Evolutionary conservation across 2,888 invertebrate genomes (phyloP).

Genomic region (Melipona beecheii): DNA sequence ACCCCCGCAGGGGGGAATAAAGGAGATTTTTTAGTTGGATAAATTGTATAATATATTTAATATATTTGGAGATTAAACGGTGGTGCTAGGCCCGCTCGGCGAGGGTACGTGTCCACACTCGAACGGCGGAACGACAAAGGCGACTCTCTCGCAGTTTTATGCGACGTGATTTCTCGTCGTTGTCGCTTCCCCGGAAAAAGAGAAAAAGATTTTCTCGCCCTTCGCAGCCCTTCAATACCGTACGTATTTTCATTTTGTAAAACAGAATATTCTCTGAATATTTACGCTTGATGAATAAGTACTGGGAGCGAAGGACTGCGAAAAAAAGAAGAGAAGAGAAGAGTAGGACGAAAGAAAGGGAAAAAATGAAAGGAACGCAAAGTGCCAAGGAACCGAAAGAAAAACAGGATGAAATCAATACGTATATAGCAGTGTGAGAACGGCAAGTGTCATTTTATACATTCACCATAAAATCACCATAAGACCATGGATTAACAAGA

Average conservation of each 20-base stretch:
- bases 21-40: slow-evolving; percentile 80
- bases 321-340: slow-evolving; percentile 43
- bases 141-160: slow-evolving; percentile 81
- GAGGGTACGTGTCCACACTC: slow-evolving; percentile 30
- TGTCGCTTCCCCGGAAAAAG: slow-evolving; percentile 42
- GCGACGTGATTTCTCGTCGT: slow-evolving; percentile 71
- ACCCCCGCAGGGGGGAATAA: slow-evolving; percentile 70
- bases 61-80: slow-evolving; percentile 80
- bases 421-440: not conserved
- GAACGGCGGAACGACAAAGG: slow-evolving; percentile 54
- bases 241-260: slow-evolving; percentile 18
- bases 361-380: slow-evolving; percentile 42
- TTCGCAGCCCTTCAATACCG: slow-evolving; percentile 59
- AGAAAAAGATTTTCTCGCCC: slow-evolving; percentile 55
- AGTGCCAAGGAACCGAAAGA: slow-evolving; percentile 75
- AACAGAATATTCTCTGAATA: too few species aligned
- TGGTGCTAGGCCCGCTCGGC: slow-evolving; percentile 69
- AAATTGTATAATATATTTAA: slow-evolving; percentile 84
- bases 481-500: not conserved
- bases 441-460: not conserved
- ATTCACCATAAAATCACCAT: not conserved
- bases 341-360: slow-evolving; percentile 25
- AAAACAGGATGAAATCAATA: not conserved
- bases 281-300: too few species aligned
- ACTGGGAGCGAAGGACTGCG: too few species aligned